Percentiles rank a stretch among this genome's conserved stretches.
Conservation (phyloP, 2,888 invertebrate genomes). For the Yponomeuta evonymella region DNA sequence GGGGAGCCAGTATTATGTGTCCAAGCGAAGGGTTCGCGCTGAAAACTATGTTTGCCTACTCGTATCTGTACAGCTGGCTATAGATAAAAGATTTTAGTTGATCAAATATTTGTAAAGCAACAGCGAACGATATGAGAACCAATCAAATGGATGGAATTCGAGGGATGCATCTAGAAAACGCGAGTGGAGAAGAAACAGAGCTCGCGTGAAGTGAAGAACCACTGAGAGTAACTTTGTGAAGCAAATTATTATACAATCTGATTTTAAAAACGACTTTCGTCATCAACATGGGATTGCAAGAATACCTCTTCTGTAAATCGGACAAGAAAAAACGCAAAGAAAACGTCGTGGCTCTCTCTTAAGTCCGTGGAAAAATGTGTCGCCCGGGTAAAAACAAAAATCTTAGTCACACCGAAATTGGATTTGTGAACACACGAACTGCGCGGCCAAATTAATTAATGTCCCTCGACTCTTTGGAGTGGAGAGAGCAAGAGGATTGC, state of each 20-base stretch:
- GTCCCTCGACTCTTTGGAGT: constrained; percentile 53
- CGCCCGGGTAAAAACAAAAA: constrained; percentile 19
- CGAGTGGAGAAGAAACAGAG: neutral
- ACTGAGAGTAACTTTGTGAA: neutral
- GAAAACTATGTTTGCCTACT: constrained; percentile 41
- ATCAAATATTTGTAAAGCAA: constrained; percentile 11
- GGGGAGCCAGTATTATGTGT: constrained; percentile 40
- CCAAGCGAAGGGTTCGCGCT: constrained; percentile 30
- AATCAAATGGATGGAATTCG: neutral
- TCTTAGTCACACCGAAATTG: constrained; percentile 48
- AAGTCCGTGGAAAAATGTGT: neutral
- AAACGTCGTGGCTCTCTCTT: no score
- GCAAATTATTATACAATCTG: neutral
- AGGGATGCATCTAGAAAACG: neutral
- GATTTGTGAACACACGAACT: constrained; percentile 42
- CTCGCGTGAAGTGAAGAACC: neutral
- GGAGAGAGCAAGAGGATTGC: constrained; percentile 46
- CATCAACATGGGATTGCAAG: no score
- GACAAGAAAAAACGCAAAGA: no score
- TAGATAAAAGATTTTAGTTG: constrained; percentile 2
- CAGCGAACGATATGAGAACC: constrained; percentile 2
- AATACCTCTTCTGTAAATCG: no score
- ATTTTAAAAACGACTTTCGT: no score
- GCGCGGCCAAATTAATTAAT: constrained; percentile 67
- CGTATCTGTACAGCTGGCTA: neutral